Evolutionary conservation across 2,113 vertebrate genomes (phyloP).

Genomic region (Charadrius vociferus): DNA sequence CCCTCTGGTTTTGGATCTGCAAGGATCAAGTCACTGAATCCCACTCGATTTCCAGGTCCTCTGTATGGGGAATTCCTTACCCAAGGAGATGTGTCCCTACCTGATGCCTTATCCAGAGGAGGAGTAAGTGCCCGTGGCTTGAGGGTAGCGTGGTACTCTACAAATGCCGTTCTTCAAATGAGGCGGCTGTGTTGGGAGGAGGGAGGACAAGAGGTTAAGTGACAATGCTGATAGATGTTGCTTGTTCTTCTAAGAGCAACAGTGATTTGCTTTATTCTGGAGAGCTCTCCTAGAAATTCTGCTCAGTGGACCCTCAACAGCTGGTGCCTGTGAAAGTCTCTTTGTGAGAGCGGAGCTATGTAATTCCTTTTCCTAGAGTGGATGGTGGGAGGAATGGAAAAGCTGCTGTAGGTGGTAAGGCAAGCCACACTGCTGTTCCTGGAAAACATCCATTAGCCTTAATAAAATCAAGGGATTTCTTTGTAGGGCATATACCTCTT

Average conservation of each 20-base stretch:
- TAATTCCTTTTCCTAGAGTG: background rate
- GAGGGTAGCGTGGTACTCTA: background rate
- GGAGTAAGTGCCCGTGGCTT: background rate
- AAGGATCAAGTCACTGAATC: background rate
- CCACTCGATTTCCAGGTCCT: background rate
- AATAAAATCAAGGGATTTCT: background rate
- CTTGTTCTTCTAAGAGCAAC: background rate
- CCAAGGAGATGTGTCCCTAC: background rate
- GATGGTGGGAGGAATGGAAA: background rate
- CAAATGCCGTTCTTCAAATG: background rate
- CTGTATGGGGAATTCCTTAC: background rate
- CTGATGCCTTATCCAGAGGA: background rate
- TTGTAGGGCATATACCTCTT: background rate
- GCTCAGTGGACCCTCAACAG: background rate
- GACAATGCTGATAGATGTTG: background rate
- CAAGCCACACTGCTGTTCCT: background rate
- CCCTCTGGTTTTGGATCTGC: background rate
- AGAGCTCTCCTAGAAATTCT: background rate
- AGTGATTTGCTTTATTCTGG: background rate
- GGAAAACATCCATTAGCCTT: background rate
- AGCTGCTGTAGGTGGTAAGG: background rate
- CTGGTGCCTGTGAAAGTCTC: background rate
- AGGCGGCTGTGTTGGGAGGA: rapidly evolving
- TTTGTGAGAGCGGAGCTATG: background rate
- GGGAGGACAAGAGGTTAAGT: background rate